Conservation (phyloP, 2,797 vertebrate species). For the Gobio occitaniae region DNA sequence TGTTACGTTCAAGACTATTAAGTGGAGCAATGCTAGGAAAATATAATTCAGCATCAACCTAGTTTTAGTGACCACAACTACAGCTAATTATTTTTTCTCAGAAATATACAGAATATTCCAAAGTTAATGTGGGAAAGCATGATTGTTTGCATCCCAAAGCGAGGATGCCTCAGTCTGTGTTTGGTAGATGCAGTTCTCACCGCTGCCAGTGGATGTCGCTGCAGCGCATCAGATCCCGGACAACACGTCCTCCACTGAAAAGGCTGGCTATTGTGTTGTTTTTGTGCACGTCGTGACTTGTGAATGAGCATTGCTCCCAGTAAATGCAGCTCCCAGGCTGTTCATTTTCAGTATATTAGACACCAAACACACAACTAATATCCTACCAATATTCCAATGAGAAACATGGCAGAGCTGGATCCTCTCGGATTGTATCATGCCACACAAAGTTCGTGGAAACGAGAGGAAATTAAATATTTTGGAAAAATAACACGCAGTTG, state of each 20-base stretch:
- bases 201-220: background rate
- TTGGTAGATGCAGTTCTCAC: background rate
- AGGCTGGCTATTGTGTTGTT: background rate
- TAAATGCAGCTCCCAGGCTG: background rate
- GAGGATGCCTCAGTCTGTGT: background rate
- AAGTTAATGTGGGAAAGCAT: background rate
- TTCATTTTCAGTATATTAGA: background rate
- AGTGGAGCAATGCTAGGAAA: slow-evolving; percentile 56
- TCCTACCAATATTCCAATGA: background rate
- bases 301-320: background rate
- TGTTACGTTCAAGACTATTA: slow-evolving; percentile 66
- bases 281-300: background rate
- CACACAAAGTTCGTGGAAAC: background rate
- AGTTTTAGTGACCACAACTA: background rate
- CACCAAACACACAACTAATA: background rate
- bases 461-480: background rate
- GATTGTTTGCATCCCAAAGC: background rate
- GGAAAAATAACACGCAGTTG: background rate
- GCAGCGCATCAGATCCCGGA: background rate
- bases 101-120: background rate
- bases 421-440: background rate
- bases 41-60: slow-evolving; percentile 2
- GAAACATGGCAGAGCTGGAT: background rate
- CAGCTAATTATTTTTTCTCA: background rate
- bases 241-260: background rate